phyloP scores from a whole-genome alignment of 2,113 vertebrate genomes.

The Dicrurus megarhynchus region DNA sequence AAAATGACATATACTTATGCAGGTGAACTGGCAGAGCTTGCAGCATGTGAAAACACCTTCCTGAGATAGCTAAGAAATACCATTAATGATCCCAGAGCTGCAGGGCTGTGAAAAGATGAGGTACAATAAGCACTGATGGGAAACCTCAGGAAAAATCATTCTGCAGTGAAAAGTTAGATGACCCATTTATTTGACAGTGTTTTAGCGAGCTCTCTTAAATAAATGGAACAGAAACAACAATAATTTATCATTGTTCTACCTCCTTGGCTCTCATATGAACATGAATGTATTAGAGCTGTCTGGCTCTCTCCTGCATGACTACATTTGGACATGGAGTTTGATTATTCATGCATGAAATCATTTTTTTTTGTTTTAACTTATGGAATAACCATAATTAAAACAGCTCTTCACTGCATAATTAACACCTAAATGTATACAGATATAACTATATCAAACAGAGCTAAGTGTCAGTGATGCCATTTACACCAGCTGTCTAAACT shows the following conservation, averaged over 20 bases:
- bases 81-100: not conserved
- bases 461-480: not conserved
- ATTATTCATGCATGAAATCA: conserved; percentile 34
- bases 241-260: conserved; percentile 5
- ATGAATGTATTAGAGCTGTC: not conserved
- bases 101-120: not conserved
- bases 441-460: not conserved
- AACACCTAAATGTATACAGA: not conserved
- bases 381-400: conserved; percentile 2
- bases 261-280: not conserved
- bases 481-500: not conserved
- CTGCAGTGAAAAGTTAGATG: not conserved
- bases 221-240: not conserved
- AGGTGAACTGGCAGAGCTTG: not conserved
- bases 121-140: not conserved
- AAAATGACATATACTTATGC: not conserved
- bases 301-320: not conserved
- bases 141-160: not conserved
- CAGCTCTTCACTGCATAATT: not conserved
- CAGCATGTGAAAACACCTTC: not conserved
- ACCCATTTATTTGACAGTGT: not conserved
- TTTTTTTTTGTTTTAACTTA: conserved; percentile 41
- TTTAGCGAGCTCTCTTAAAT: conserved; percentile 4
- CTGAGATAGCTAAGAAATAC: not conserved
- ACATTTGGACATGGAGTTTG: not conserved